A percentile compares a stretch with the other conserved stretches of the same genome.
Evolutionary conservation across 2,888 invertebrate genomes (phyloP).

Genomic region (Catonia carolina): DNA sequence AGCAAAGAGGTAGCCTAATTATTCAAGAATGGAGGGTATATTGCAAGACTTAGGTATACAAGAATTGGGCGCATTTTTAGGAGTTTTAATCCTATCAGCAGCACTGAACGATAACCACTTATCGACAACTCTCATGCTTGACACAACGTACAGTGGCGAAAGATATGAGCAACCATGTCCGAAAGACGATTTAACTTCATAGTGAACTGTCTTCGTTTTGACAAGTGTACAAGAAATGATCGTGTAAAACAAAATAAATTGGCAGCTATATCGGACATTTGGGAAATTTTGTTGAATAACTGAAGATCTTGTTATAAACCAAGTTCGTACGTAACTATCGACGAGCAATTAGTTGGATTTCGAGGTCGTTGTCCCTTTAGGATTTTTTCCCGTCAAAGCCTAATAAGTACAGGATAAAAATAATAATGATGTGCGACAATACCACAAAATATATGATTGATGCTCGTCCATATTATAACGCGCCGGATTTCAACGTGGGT

Average conservation of each 20-base stretch:
- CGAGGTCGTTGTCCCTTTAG: background rate
- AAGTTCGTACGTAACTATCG: background rate
- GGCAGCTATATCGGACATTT: background rate
- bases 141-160: background rate
- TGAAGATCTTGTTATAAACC: background rate
- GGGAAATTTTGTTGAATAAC: background rate
- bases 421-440: background rate
- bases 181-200: too few species aligned
- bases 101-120: background rate
- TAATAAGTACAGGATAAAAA: background rate
- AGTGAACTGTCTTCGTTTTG: too few species aligned
- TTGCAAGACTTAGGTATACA: background rate
- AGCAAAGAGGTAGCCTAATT: background rate
- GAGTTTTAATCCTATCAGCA: too few species aligned
- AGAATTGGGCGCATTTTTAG: background rate
- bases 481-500: too few species aligned
- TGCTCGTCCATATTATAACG: background rate
- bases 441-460: background rate
- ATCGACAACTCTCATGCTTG: background rate
- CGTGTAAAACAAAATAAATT: background rate
- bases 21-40: background rate
- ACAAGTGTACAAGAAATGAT: background rate
- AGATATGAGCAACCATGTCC: background rate
- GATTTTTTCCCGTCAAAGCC: background rate
- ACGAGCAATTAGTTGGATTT: background rate